Base-by-base conservation (phyloP, 2,113 vertebrate species). In the Elephas maximus region DNA sequence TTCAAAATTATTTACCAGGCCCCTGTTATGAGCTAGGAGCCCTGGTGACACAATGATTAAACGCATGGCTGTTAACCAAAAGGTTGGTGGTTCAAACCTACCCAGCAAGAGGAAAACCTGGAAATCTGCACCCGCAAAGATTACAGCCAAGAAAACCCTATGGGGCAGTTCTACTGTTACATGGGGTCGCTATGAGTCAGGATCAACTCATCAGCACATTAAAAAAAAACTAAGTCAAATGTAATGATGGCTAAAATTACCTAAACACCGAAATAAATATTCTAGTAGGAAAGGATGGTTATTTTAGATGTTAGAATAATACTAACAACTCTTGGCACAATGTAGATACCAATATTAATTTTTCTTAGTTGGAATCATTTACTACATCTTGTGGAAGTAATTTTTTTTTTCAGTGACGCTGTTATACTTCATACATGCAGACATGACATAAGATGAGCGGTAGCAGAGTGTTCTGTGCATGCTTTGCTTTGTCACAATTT, bases 331-430 rank as follows among this genome's bases (percentile, higher is more conserved):
- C 6, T 73, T 41, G 74, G 4, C 7, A 69, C 41, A 92, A 28
- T 28, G 11, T 33, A 57, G 30, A 86, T 51, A 45, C 0, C 21
- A 73, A 45, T 51, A 83, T 76, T 91, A 2, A 33, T 73, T n/a
- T 17, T 41, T 82, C 97, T 44, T 63, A 92, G 78, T 86, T 93
- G 41, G 73, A 9, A 48, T 97, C 2, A 1, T 60, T 91, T 85
- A 88, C 65, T 91, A 6, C 57, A 96, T 33, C 9, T 37, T 96
- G 51, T 41, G 21, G 17, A 96, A 71, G 21, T 81, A 95, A 90
- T 94, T 41, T 93, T 82, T 21, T 89, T 26, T 2, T 26, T 2
- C 80, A 88, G 21, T 71, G 94, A 86, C 8, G 6, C 10, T n/a
- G 9, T 33, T 6, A 51, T 6, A 37, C 1, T 62, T 96, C 90